A percentile compares a stretch with the other conserved stretches of the same genome.
These are phyloP conservation scores for Tragelaphus buxtoni DNA, from an alignment of 2,113 vertebrate genomes.

Conservation along the genomic window DNA sequence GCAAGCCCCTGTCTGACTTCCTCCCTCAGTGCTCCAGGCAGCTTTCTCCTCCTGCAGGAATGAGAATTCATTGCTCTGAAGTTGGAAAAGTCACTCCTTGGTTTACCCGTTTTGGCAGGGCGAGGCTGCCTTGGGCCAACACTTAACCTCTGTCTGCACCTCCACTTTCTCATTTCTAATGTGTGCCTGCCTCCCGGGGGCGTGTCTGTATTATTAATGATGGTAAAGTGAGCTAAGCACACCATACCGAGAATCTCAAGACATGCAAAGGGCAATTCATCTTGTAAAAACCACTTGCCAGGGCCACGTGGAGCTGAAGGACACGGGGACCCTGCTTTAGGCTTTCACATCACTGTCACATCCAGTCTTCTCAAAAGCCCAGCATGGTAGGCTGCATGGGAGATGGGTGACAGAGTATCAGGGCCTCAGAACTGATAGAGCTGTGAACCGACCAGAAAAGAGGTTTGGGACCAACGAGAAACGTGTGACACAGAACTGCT, in stretches of 20 bases:
- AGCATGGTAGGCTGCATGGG: accelerated
- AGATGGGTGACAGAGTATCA: not conserved
- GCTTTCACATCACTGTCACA: not conserved
- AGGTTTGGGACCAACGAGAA: not conserved
- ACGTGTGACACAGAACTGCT: not conserved
- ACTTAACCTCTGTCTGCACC: conserved; percentile 37
- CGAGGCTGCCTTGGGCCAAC: conserved; percentile 22
- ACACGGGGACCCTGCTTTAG: not conserved
- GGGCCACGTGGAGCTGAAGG: conserved; percentile 16
- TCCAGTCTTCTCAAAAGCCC: not conserved
- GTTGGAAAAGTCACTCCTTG: conserved; percentile 26
- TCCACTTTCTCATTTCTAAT: not conserved
- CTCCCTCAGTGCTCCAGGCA: not conserved
- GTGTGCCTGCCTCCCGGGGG: conserved; percentile 12
- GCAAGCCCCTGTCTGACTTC: not conserved
- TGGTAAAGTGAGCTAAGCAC: not conserved
- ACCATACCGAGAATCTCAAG: not conserved
- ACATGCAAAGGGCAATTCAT: not conserved
- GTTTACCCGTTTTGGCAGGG: not conserved
- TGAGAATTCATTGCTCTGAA: conserved; percentile 34
- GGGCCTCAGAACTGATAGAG: not conserved
- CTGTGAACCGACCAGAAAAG: not conserved
- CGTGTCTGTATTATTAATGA: conserved; percentile 36
- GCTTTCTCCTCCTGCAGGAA: conserved; percentile 17
- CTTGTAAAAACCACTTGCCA: not conserved